Percentiles rank a stretch among this genome's conserved stretches.
Evolutionary conservation across 2,888 invertebrate genomes (phyloP).

Genomic region (Diaprepes abbreviatus): DNA sequence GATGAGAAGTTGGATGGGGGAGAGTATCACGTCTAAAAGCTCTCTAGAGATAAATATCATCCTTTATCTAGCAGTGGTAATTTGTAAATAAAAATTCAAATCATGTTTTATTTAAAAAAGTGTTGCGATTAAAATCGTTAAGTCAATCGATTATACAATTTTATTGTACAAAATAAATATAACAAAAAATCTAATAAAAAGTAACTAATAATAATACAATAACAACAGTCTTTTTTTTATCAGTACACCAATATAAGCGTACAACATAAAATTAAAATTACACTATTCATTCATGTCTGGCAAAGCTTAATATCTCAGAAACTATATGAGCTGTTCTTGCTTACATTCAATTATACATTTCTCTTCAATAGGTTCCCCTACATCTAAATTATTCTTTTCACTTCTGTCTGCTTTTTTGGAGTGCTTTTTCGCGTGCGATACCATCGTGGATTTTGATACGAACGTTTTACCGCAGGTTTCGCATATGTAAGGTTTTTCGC

Average conservation of each 20-base stretch:
- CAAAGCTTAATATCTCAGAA: no score
- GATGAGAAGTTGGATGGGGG: constrained; percentile 80
- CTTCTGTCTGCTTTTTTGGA: background rate
- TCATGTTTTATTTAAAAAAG: no score
- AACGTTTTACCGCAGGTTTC: constrained; percentile 73
- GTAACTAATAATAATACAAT: background rate
- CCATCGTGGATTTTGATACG: constrained; percentile 73
- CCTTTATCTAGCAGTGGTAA: no score
- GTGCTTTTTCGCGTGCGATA: constrained; percentile 73
- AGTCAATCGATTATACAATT: no score
- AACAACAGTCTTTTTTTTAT: constrained; percentile 17
- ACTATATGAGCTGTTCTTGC: constrained; percentile 10
- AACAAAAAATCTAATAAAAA: constrained; percentile 11
- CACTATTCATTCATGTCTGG: no score
- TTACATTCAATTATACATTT: constrained; percentile 3
- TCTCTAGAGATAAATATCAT: no score
- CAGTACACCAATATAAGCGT: background rate
- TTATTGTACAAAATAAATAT: constrained; percentile 24
- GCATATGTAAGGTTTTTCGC: constrained; percentile 73
- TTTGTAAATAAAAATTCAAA: no score
- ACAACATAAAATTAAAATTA: constrained; percentile 1
- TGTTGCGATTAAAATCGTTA: no score
- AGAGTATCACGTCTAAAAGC: constrained; percentile 76
- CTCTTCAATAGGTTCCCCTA: constrained; percentile 6
- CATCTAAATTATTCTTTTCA: constrained; percentile 7